These are phyloP conservation scores for Cerceris ruficornis DNA, from an alignment of 2,888 invertebrate genomes.

Conservation along the genomic window DNA sequence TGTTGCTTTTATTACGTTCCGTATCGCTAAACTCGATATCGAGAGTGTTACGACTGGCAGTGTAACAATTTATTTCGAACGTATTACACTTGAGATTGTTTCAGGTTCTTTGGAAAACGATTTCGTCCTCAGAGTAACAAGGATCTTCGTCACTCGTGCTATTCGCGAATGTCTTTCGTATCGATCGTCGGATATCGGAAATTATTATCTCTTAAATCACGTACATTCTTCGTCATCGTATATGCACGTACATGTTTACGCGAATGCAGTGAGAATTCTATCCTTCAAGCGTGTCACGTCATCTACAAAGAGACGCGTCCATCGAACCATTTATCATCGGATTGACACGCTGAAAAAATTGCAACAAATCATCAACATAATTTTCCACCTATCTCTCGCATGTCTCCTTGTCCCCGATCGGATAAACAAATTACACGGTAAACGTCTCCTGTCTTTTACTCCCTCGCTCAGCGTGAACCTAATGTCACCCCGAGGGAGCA, in stretches of 20 bases:
- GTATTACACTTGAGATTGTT: conserved; percentile 63
- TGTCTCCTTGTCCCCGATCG: conserved; percentile 51
- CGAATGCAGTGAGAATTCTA: too few species aligned
- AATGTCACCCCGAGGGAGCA: conserved; percentile 61
- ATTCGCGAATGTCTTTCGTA: not conserved
- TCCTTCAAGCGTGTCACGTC: too few species aligned
- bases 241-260: too few species aligned
- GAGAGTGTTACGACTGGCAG: conserved; percentile 31
- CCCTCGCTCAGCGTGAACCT: conserved; percentile 22
- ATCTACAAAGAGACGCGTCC: too few species aligned
- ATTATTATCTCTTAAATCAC: too few species aligned
- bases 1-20: not conserved
- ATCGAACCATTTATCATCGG: too few species aligned
- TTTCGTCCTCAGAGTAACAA: conserved; percentile 28
- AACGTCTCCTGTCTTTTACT: conserved; percentile 32
- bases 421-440: conserved; percentile 64
- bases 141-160: conserved; percentile 14
- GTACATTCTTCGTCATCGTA: too few species aligned
- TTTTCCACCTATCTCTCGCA: conserved; percentile 44
- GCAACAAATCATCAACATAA: conserved; percentile 20
- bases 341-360: too few species aligned
- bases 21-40: conserved; percentile 22
- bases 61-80: conserved; percentile 49
- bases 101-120: conserved; percentile 40
- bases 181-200: not conserved